phyloP scores from a whole-genome alignment of 92 coral and sea anemone species.

The Epizoanthus illoricatus region DNA sequence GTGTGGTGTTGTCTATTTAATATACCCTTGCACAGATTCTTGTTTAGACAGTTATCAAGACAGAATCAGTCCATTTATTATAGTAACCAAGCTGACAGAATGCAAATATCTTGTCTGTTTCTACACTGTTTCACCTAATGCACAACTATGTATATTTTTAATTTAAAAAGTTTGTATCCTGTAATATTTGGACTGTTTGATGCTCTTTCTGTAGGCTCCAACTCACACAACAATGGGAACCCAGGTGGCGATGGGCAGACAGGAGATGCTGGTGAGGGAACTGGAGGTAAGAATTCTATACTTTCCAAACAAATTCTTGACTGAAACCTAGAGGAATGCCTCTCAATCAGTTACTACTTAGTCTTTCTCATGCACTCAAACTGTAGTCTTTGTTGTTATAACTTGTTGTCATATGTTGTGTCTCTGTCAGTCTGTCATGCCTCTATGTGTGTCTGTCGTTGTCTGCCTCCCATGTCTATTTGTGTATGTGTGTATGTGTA shows the following conservation, averaged over 20 bases:
- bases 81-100: background rate
- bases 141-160: background rate
- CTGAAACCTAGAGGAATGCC: background rate
- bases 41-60: background rate
- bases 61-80: background rate
- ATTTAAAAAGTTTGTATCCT: too few relatives aligned
- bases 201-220: conserved; percentile 68
- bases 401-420: too few relatives aligned
- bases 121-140: background rate
- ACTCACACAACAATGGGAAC: conserved; percentile 92
- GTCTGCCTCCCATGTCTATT: too few relatives aligned
- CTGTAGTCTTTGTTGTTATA: too few relatives aligned
- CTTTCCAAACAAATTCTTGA: background rate
- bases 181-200: background rate
- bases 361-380: too few relatives aligned
- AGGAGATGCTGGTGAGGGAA: conserved; percentile 96
- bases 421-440: too few relatives aligned
- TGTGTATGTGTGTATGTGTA: too few relatives aligned
- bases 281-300: conserved; percentile 53
- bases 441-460: too few relatives aligned
- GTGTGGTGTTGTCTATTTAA: background rate
- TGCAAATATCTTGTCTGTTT: background rate
- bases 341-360: background rate
- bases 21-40: background rate
- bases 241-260: conserved; percentile 99